phyloP scores from a whole-genome alignment of 2,888 invertebrate genomes.

The Uropetala carovei region DNA sequence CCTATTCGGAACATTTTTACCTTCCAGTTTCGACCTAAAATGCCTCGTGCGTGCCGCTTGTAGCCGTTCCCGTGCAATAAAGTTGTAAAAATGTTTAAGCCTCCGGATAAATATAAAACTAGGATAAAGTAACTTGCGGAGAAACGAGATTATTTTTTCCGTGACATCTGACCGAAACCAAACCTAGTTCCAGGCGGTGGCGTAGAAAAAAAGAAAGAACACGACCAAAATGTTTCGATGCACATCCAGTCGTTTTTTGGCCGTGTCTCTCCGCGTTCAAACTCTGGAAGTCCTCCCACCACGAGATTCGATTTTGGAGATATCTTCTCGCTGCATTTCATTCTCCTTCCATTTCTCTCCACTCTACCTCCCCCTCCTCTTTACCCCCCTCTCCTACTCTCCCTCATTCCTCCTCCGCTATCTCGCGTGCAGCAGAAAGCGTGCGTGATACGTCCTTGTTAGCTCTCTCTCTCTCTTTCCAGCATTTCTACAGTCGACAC shows the following conservation, averaged over 20 bases:
- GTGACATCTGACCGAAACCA: background rate
- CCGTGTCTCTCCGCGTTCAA: background rate
- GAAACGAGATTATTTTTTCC: background rate
- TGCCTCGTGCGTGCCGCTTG: no score
- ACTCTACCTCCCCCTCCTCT: background rate
- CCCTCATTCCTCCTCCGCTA: background rate
- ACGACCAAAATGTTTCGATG: background rate
- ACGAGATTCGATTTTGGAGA: background rate
- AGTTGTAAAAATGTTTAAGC: no score
- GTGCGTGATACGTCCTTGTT: conserved; percentile 59
- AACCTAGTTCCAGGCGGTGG: no score
- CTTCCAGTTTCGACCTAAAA: background rate
- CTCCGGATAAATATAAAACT: background rate
- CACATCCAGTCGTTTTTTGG: background rate
- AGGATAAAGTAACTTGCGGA: background rate
- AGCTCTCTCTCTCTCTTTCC: background rate
- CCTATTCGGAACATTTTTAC: no score
- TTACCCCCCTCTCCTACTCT: background rate
- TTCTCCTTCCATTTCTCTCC: background rate
- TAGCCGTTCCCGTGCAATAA: no score
- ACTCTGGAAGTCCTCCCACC: background rate
- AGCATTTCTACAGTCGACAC: conserved; percentile 34
- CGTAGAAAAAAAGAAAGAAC: background rate
- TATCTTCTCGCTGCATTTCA: background rate
- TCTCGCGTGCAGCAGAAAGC: conserved; percentile 6